Base-by-base conservation (phyloP, 2,888 invertebrate species). In the Nymphalis polychloros region DNA sequence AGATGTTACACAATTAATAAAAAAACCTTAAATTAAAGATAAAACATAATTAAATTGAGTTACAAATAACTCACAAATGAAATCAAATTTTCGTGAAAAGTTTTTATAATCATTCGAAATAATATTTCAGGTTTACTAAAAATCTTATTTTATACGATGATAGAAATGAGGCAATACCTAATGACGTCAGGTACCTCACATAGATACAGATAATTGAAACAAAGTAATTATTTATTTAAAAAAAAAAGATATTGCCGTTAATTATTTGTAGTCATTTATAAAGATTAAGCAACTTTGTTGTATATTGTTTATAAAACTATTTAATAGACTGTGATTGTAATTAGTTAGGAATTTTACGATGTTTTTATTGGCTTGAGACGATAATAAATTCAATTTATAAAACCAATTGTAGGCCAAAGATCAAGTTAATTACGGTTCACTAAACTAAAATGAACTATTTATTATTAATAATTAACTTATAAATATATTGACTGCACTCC, bases 361-460 rank as follows among this genome's bases (percentile, higher is more conserved):
- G 59, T 63, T 63, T 63, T 63, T 67, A 67, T 67, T 61, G 23
- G 41, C 31, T 17, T 41, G 20, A 8, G 8, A 53, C 49, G 23
- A 57, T 64, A 64, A 53, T 53, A 48, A 49, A 63, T 35, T 62
- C 53, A 66, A 63, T 69, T 65, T 62, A 63, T 61, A 49, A 50
- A 55, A 62, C 68, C 68, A 63, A 59, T 67, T 60, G 60, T 49
- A 64, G 46, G 46, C 16, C 31, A 61, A 55, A 61, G 53, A 55
- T 60, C 60, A 67, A 57, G 46, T 46, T 16, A 19, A 59, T 35
- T 31, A 16, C 23, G 41, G 67, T 63, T 70, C 70, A 61, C 49
- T 70, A 67, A 63, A 70, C 70, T 70, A 55, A 49, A 55, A 27
- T 60, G 61, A 61, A 55, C 53, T 10, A 8, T 31, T 35, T 20